Conservation (phyloP, 2,113 vertebrate species). For the Lathamus discolor region DNA sequence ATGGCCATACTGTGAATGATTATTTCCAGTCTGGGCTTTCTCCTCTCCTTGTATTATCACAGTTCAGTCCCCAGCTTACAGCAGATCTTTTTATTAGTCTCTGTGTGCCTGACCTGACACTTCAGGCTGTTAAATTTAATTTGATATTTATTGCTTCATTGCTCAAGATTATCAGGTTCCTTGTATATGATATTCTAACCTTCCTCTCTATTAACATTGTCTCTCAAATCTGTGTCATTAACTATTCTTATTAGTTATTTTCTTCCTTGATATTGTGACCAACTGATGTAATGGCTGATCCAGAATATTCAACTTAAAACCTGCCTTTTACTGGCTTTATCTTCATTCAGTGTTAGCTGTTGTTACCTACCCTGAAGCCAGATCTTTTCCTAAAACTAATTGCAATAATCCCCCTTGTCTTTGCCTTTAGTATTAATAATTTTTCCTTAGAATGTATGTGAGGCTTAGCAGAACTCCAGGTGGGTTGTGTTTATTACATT, state of each 20-base stretch:
- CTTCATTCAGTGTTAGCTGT: background rate
- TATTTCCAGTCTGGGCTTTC: slow-evolving; percentile 22
- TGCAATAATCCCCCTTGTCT: background rate
- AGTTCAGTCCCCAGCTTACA: background rate
- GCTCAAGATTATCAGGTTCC: background rate
- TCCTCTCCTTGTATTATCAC: background rate
- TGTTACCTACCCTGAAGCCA: background rate
- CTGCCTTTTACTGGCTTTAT: background rate
- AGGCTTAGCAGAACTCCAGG: background rate
- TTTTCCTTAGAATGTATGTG: background rate
- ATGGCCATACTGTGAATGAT: slow-evolving; percentile 16
- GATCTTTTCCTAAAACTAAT: background rate
- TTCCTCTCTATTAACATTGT: background rate
- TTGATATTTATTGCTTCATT: slow-evolving; percentile 16
- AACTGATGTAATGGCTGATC: background rate
- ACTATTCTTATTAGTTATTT: background rate
- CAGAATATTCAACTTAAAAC: background rate
- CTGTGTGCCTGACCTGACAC: background rate
- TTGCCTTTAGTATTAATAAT: background rate
- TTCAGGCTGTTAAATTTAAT: background rate
- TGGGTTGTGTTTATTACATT: background rate
- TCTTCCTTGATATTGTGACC: background rate
- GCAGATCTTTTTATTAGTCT: slow-evolving; percentile 21
- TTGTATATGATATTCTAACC: background rate
- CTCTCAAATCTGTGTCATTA: background rate